These are phyloP conservation scores for Phainopepla nitens DNA, from an alignment of 2,113 vertebrate species.

Conservation along the genomic window DNA sequence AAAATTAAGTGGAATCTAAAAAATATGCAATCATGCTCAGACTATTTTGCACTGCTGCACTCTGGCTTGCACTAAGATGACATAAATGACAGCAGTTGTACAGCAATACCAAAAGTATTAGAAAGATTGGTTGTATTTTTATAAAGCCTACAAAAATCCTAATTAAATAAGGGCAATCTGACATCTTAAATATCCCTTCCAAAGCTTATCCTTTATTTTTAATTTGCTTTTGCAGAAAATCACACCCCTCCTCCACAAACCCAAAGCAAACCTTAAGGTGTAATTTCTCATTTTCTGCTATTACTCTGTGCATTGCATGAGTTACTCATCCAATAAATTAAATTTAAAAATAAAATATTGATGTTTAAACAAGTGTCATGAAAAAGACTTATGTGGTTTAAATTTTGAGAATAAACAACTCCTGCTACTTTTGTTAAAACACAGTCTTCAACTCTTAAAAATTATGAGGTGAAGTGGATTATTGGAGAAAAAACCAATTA, in stretches of 20 bases:
- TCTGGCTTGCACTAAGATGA: neutral
- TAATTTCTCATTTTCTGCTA: neutral
- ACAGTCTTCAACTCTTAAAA: neutral
- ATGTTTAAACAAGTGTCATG: neutral
- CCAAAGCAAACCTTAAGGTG: neutral
- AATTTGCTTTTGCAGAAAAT: neutral
- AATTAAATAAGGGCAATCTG: neutral
- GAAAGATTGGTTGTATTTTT: neutral
- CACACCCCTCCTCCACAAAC: neutral
- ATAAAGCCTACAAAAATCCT: neutral
- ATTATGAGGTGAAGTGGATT: neutral
- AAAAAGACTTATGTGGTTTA: neutral
- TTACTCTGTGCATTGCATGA: neutral
- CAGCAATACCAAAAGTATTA: neutral
- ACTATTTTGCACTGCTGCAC: neutral
- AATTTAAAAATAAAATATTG: constrained; percentile 8
- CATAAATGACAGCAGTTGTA: neutral
- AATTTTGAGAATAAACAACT: neutral
- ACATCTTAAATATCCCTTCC: neutral
- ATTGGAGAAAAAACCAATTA: neutral
- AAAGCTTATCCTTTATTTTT: neutral
- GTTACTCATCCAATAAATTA: neutral
- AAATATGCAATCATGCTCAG: neutral
- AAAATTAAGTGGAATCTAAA: neutral
- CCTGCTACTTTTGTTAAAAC: neutral